A percentile compares a stretch with the other conserved stretches of the same genome.
Conservation (phyloP, 2,113 vertebrate species). For the Centropus bengalensis region DNA sequence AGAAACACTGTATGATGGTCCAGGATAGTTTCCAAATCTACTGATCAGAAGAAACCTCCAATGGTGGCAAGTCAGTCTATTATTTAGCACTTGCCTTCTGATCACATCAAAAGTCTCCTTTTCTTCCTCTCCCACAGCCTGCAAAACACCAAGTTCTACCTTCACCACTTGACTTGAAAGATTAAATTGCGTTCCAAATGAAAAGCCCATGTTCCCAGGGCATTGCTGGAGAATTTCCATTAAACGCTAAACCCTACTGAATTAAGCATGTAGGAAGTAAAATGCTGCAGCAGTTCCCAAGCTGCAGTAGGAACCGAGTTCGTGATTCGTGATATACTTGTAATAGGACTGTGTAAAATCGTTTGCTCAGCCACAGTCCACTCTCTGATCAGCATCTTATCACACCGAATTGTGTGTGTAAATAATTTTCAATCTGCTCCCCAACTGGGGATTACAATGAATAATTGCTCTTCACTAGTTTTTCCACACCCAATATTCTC, state of each 20-base stretch:
- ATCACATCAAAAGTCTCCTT: neutral
- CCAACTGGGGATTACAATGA: accelerated
- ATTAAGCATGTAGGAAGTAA: accelerated
- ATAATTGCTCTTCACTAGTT: neutral
- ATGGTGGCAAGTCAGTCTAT: neutral
- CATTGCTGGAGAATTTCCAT: neutral
- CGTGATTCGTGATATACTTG: neutral
- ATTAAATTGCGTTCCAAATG: neutral
- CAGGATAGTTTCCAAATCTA: neutral
- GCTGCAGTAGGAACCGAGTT: neutral
- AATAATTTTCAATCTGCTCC: neutral
- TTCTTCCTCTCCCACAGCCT: neutral
- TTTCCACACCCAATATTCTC: neutral
- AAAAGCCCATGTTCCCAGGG: neutral
- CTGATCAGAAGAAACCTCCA: neutral
- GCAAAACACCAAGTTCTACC: neutral
- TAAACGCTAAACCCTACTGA: neutral
- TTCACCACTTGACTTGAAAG: neutral
- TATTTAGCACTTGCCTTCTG: neutral
- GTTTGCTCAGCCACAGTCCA: neutral
- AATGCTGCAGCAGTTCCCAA: neutral
- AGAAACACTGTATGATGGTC: neutral
- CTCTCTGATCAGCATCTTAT: neutral
- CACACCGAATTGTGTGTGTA: neutral
- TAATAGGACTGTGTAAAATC: neutral